Conservation (phyloP, 92 coral and sea anemone genomes). For the Meandrina meandrites region DNA sequence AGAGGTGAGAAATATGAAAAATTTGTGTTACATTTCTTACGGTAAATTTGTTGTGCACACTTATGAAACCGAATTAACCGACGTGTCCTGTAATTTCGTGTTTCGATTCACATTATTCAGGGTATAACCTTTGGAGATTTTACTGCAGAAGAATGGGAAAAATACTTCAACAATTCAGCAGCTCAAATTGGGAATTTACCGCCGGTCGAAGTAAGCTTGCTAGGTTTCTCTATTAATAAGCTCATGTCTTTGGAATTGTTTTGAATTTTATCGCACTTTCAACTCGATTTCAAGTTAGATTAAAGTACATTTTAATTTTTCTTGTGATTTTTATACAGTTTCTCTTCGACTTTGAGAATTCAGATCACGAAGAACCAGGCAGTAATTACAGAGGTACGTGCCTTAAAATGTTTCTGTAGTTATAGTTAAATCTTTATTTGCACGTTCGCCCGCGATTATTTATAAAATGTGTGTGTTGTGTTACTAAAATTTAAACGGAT, state of each 20-base stretch:
- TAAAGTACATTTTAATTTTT: not conserved
- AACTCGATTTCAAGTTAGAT: not conserved
- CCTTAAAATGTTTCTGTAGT: not conserved
- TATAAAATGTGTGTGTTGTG: not conserved
- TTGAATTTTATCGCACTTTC: not conserved
- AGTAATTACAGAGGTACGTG: constrained; percentile 24
- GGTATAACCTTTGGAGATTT: constrained; percentile 83
- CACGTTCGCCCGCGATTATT: not conserved
- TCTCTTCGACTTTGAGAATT: constrained; percentile 70
- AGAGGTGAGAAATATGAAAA: constrained; percentile 27
- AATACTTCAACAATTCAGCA: constrained; percentile 64
- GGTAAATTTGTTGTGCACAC: not conserved
- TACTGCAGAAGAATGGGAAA: constrained; percentile 81
- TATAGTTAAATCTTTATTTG: not conserved
- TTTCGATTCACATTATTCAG: constrained; percentile 38
- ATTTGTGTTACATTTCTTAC: not conserved
- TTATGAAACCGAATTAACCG: not conserved
- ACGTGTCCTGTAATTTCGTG: constrained; percentile 12
- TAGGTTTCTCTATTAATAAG: not conserved
- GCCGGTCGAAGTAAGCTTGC: constrained; percentile 74
- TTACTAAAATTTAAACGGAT: not conserved
- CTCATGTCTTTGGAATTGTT: not conserved
- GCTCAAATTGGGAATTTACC: constrained; percentile 57
- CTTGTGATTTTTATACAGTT: constrained; percentile 51
- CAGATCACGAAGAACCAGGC: constrained; percentile 68